Evolutionary conservation across 2,113 vertebrate genomes (phyloP).

Genomic region (Chaenogobius annularis): DNA sequence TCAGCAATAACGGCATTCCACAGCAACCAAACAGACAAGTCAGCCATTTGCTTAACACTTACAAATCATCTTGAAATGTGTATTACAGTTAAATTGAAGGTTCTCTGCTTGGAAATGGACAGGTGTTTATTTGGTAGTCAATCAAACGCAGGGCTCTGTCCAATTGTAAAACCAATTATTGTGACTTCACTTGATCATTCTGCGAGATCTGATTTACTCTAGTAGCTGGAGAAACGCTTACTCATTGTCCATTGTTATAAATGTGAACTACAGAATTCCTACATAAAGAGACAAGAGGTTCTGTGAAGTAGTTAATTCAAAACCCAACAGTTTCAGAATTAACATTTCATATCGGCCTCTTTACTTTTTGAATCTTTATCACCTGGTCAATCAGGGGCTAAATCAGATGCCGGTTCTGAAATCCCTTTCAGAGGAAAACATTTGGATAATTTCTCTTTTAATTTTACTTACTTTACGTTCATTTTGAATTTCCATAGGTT

Average conservation of each 20-base stretch:
- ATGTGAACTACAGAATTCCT: no score
- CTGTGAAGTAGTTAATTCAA: no score
- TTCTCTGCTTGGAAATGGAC: background rate
- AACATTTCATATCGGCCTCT: no score
- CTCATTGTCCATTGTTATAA: background rate
- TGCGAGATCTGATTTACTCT: background rate
- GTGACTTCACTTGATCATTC: slow-evolving; percentile 8
- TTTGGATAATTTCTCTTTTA: no score
- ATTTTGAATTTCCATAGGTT: no score
- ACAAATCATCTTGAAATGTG: background rate
- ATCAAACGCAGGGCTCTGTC: background rate
- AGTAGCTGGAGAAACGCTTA: background rate
- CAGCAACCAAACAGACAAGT: background rate
- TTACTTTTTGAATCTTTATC: no score
- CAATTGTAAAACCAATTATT: slow-evolving; percentile 9
- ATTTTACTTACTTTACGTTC: no score
- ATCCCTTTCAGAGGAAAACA: no score
- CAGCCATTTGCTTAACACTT: background rate
- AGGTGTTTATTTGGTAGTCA: slow-evolving; percentile 7
- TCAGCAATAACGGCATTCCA: background rate
- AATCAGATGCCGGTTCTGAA: no score
- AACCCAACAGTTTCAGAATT: no score
- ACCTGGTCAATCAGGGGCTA: no score
- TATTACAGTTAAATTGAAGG: background rate
- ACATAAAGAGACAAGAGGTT: no score